Percentiles rank a stretch among this genome's conserved stretches.
Conservation (phyloP, 2,797 vertebrate genomes). For the Premnoplex brunnescens region DNA sequence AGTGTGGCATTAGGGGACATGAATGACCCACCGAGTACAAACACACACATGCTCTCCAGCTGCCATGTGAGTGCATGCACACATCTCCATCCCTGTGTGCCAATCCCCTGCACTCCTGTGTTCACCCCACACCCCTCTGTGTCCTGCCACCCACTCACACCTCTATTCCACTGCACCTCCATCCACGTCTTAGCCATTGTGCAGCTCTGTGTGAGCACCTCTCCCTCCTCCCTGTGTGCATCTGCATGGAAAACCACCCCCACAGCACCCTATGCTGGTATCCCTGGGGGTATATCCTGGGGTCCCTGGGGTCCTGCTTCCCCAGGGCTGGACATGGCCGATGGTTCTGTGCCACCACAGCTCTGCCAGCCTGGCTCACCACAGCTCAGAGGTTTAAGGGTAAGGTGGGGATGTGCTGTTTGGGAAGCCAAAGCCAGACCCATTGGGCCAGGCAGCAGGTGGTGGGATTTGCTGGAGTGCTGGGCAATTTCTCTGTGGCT, state of each 20-base stretch:
- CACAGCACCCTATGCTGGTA: fast-evolving
- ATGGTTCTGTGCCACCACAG: background rate
- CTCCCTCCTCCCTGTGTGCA: fast-evolving
- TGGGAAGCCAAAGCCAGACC: background rate
- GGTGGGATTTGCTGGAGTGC: background rate
- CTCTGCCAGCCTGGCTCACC: background rate
- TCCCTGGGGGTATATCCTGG: too few species aligned
- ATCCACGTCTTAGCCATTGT: fast-evolving
- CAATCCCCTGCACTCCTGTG: fast-evolving
- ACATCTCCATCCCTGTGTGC: background rate
- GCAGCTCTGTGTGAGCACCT: fast-evolving
- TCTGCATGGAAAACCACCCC: background rate
- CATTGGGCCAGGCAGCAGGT: background rate
- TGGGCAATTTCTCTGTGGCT: background rate
- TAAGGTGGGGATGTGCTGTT: background rate
- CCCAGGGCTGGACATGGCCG: background rate
- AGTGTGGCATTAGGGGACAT: fast-evolving
- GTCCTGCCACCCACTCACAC: background rate
- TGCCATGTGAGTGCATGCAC: background rate
- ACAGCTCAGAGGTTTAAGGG: background rate
- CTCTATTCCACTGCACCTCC: fast-evolving
- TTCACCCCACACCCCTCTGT: fast-evolving
- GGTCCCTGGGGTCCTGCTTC: background rate
- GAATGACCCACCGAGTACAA: fast-evolving
- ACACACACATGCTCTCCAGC: too few species aligned